These are phyloP conservation scores for Melanotaenia boesemani DNA, from an alignment of 2,797 vertebrate genomes.

Conservation along the genomic window DNA sequence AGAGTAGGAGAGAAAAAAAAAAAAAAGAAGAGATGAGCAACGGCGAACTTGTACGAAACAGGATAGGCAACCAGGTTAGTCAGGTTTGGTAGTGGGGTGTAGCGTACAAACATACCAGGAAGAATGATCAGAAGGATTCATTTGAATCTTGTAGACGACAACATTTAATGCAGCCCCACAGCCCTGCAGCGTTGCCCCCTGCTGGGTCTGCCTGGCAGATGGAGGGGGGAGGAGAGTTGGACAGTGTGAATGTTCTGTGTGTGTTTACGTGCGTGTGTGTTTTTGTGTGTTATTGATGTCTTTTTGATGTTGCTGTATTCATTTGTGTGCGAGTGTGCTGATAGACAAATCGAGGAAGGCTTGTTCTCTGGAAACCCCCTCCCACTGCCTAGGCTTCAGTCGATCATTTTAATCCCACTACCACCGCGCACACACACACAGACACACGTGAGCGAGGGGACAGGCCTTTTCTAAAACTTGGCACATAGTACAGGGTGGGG, in stretches of 20 bases:
- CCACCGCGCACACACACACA: slow-evolving; percentile 6
- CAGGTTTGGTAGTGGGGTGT: slow-evolving; percentile 73
- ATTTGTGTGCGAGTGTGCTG: slow-evolving; percentile 49
- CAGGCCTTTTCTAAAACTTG: slow-evolving; percentile 89
- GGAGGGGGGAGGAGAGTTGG: slow-evolving; percentile 56
- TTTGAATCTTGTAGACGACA: slow-evolving; percentile 75
- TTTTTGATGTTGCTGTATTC: slow-evolving; percentile 45
- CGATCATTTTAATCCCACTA: slow-evolving; percentile 85
- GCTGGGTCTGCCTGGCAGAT: slow-evolving; percentile 82
- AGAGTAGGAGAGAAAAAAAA: slow-evolving; percentile 15
- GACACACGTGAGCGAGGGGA: slow-evolving; percentile 85
- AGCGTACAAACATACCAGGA: slow-evolving; percentile 65
- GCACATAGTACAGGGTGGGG: slow-evolving; percentile 89
- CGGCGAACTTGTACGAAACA: slow-evolving; percentile 39
- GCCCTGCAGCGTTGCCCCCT: slow-evolving; percentile 65
- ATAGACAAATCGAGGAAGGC: slow-evolving; percentile 78
- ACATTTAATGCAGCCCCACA: slow-evolving; percentile 37
- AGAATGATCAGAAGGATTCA: slow-evolving; percentile 77
- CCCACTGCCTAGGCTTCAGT: slow-evolving; percentile 78
- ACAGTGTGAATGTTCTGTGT: slow-evolving; percentile 36
- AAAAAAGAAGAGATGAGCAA: slow-evolving; percentile 28
- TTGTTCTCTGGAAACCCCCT: slow-evolving; percentile 74
- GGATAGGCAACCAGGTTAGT: slow-evolving; percentile 76
- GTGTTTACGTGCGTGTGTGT: slow-evolving; percentile 39
- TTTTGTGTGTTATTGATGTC: slow-evolving; percentile 47